These are phyloP conservation scores for Horisme vitalbata DNA, from an alignment of 2,888 invertebrate genomes.

Conservation along the genomic window DNA sequence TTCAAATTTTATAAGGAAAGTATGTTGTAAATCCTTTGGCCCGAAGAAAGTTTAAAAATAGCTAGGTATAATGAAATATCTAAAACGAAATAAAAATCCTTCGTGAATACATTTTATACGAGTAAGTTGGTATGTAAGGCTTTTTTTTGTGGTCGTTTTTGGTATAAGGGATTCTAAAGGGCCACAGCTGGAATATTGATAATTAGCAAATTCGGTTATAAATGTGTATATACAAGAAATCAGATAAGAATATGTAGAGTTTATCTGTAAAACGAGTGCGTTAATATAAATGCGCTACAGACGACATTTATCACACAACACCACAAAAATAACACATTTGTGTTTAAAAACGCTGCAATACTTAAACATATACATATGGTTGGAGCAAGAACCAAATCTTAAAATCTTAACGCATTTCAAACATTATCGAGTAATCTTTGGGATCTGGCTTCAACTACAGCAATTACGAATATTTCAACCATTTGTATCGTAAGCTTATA, in stretches of 20 bases:
- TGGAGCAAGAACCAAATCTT: constrained; percentile 3
- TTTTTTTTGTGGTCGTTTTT: constrained; percentile 3
- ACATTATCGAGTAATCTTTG: no score
- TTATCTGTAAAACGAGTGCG: constrained; percentile 34
- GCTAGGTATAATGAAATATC: no score
- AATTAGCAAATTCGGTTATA: constrained; percentile 21
- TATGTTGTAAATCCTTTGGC: no score
- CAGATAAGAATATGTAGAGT: constrained; percentile 22
- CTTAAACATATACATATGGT: neutral
- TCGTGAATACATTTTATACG: constrained; percentile 36
- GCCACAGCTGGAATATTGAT: constrained; percentile 31
- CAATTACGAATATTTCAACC: no score
- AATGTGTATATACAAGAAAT: constrained; percentile 29
- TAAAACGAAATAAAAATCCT: constrained; percentile 27
- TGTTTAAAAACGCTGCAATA: constrained; percentile 5
- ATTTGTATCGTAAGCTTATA: no score
- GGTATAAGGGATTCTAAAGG: constrained; percentile 25
- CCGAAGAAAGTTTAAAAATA: no score
- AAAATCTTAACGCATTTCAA: no score
- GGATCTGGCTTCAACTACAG: no score
- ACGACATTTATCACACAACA: constrained; percentile 47
- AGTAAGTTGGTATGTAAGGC: neutral
- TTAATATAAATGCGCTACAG: constrained; percentile 39
- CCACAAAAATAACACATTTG: constrained; percentile 18
- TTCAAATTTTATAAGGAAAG: constrained; percentile 8